These are phyloP conservation scores for Pyrgilauda ruficollis DNA, from an alignment of 2,113 vertebrate species.

Conservation along the genomic window DNA sequence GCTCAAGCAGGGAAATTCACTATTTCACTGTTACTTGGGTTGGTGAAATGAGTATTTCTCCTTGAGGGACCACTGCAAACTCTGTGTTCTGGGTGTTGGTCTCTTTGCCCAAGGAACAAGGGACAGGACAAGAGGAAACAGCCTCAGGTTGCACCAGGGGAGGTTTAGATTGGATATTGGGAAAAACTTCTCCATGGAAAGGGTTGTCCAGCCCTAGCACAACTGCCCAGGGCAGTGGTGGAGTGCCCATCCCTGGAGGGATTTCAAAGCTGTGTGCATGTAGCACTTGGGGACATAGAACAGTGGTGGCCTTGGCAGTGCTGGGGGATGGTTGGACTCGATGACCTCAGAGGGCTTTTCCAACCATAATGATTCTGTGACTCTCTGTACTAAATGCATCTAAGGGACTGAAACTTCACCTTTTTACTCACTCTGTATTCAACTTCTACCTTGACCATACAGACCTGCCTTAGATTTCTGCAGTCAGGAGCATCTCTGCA, in stretches of 20 bases:
- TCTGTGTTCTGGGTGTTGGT: neutral
- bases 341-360: neutral
- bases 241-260: neutral
- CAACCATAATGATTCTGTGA: neutral
- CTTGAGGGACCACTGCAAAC: neutral
- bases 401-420: neutral
- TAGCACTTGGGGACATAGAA: rapidly evolving
- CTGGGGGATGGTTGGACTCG: rapidly evolving
- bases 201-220: neutral
- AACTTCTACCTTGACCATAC: neutral
- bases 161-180: neutral
- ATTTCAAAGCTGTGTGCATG: rapidly evolving
- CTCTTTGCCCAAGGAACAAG: neutral
- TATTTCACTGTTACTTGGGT: neutral
- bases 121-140: neutral
- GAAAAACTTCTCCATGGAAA: neutral
- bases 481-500: neutral
- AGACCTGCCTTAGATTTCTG: neutral
- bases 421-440: neutral
- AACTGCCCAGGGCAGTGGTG: neutral
- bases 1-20: neutral
- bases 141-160: neutral
- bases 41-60: neutral
- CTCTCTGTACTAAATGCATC: neutral
- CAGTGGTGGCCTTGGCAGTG: neutral